Conservation (phyloP, 35 echinoderm and acorn worm species). For the Ptychodera flava region DNA sequence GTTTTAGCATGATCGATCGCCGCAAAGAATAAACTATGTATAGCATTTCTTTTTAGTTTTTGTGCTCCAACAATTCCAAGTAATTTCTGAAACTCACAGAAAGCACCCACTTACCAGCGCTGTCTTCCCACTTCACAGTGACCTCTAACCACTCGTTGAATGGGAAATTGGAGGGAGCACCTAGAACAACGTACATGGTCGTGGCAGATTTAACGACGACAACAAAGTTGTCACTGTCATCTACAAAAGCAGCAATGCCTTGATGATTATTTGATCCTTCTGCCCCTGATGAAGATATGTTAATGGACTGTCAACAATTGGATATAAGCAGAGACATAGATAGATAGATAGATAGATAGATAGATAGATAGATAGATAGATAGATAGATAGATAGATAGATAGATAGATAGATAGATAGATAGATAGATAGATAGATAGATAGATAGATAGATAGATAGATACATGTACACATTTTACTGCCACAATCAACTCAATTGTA, state of each 20-base stretch:
- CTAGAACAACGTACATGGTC: background rate
- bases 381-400: background rate
- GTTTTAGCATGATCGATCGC: too few relatives aligned
- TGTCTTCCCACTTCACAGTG: background rate
- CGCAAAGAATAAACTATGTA: too few relatives aligned
- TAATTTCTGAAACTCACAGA: too few relatives aligned
- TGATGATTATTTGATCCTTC: background rate
- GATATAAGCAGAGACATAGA: background rate
- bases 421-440: background rate
- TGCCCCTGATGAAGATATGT: background rate
- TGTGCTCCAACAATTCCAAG: too few relatives aligned
- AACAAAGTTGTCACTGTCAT: background rate
- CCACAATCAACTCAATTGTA: too few relatives aligned
- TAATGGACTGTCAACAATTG: background rate
- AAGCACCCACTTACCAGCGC: background rate
- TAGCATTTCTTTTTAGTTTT: too few relatives aligned
- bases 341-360: background rate
- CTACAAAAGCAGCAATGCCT: background rate
- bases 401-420: background rate
- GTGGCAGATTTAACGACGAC: background rate
- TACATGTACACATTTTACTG: too few relatives aligned
- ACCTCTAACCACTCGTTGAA: background rate
- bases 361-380: background rate
- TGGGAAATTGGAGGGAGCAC: background rate
- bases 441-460: background rate